These are phyloP conservation scores for Paguma larvata DNA, from an alignment of 2,797 vertebrate genomes.

Conservation along the genomic window DNA sequence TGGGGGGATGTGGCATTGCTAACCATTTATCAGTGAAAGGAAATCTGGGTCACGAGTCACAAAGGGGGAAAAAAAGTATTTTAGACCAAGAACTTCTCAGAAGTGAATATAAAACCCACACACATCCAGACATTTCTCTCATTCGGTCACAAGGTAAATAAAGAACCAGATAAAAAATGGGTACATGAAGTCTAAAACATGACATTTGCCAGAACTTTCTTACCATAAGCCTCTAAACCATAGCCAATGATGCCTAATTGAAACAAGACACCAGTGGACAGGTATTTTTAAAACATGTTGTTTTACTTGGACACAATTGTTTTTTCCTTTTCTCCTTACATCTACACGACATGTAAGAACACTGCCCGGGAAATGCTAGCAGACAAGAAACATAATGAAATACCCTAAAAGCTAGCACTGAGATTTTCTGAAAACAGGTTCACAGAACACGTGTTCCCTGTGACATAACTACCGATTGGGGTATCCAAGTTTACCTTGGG, in stretches of 20 bases:
- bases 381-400: conserved; percentile 50
- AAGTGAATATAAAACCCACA: background rate
- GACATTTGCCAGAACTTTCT: background rate
- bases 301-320: conserved; percentile 25
- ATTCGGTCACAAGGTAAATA: background rate
- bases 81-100: conserved; percentile 5
- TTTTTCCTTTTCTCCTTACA: background rate
- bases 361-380: background rate
- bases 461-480: background rate
- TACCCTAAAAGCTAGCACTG: background rate
- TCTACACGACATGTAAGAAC: background rate
- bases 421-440: conserved; percentile 36
- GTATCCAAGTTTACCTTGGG: background rate
- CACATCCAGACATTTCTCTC: background rate
- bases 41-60: background rate
- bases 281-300: conserved; percentile 42
- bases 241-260: background rate
- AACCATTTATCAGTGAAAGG: conserved; percentile 46
- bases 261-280: conserved; percentile 32
- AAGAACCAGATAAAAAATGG: conserved; percentile 10
- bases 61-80: conserved; percentile 55
- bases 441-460: background rate
- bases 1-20: background rate
- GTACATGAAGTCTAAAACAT: background rate
- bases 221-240: conserved; percentile 6